Evolutionary conservation across 2,797 vertebrate genomes (phyloP).

Genomic region (Takifugu ocellatus): DNA sequence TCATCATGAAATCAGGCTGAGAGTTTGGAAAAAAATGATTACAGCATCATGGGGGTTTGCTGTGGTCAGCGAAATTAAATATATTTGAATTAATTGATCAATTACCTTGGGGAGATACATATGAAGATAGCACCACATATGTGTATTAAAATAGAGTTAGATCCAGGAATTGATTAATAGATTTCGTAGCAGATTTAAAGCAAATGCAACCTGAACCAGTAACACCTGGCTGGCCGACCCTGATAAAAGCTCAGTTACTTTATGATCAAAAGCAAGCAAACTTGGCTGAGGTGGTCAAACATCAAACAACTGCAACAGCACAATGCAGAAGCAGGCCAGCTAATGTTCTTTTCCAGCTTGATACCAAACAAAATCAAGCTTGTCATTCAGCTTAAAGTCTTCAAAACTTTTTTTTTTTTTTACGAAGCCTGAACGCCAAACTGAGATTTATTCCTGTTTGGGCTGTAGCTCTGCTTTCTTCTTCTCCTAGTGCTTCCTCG

Average conservation of each 20-base stretch:
- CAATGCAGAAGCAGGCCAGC: background rate
- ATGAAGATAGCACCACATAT: background rate
- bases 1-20: too few species aligned
- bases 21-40: too few species aligned
- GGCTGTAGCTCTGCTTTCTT: background rate
- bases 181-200: background rate
- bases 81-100: background rate
- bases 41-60: background rate
- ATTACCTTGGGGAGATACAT: background rate
- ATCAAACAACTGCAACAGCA: background rate
- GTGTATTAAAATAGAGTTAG: background rate
- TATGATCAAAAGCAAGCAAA: background rate
- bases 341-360: background rate
- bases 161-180: background rate
- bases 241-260: background rate
- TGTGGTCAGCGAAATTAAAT: slow-evolving; percentile 10
- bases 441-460: background rate
- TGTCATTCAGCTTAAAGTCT: background rate
- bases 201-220: background rate
- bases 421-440: background rate
- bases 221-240: background rate
- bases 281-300: background rate
- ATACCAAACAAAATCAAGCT: background rate
- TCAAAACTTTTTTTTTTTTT: background rate
- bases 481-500: background rate